These are phyloP conservation scores for Hirundo rustica DNA, from an alignment of 2,797 vertebrate species.

Conservation along the genomic window DNA sequence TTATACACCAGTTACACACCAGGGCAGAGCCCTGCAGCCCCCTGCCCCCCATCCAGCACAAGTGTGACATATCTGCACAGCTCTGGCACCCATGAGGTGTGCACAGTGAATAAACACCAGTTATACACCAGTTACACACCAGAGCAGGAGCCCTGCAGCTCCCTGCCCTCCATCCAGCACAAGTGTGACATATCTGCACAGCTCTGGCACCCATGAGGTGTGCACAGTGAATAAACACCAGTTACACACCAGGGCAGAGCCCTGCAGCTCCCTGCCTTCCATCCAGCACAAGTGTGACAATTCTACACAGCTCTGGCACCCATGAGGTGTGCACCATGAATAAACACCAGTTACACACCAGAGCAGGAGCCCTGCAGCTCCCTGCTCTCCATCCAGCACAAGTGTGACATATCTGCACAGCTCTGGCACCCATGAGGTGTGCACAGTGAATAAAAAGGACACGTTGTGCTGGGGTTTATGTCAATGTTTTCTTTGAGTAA, in stretches of 20 bases:
- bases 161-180: neutral
- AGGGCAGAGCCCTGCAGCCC: neutral
- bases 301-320: neutral
- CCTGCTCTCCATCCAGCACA: neutral
- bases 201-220: neutral
- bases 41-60: neutral
- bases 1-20: neutral
- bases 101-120: neutral
- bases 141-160: neutral
- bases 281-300: neutral
- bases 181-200: neutral
- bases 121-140: too few relatives aligned
- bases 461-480: neutral
- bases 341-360: too few relatives aligned
- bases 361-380: neutral
- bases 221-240: neutral
- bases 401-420: neutral
- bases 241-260: too few relatives aligned
- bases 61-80: neutral
- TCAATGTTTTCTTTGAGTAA: slow-evolving; percentile 44
- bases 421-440: neutral
- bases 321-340: neutral
- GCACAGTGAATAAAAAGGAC: neutral
- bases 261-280: neutral
- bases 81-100: neutral